phyloP scores from a whole-genome alignment of 2,797 vertebrate genomes.

The Adelosebastes latens region DNA sequence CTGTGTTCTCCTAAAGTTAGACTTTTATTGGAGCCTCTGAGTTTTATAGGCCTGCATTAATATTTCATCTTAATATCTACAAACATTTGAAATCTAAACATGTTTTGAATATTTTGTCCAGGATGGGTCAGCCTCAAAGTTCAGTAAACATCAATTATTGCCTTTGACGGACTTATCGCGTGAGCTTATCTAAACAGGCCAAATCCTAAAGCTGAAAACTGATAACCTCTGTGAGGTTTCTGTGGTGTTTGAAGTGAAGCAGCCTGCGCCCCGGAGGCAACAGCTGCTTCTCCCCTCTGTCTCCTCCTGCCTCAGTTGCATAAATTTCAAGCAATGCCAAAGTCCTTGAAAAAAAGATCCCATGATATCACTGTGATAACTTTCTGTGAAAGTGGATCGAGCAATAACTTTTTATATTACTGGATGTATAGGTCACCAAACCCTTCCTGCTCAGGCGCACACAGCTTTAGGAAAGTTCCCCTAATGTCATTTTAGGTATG shows the following conservation, averaged over 20 bases:
- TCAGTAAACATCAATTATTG: neutral
- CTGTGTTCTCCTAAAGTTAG: neutral
- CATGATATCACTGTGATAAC: neutral
- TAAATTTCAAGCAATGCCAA: neutral
- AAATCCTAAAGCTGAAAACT: constrained; percentile 34
- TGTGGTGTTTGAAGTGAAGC: constrained; percentile 46
- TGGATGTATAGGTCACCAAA: neutral
- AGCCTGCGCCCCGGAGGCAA: constrained; percentile 36
- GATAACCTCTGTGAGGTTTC: constrained; percentile 51
- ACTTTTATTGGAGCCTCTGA: constrained; percentile 4
- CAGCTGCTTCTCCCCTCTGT: constrained; percentile 65
- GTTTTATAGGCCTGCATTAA: neutral
- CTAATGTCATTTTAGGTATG: neutral
- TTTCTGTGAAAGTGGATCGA: neutral
- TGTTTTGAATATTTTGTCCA: neutral
- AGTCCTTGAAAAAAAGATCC: neutral
- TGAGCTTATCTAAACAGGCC: constrained; percentile 45
- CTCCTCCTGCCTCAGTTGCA: constrained; percentile 18
- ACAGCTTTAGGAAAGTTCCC: neutral
- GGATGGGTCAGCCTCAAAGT: neutral
- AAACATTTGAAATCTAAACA: neutral
- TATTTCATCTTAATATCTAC: neutral
- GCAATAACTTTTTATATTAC: neutral
- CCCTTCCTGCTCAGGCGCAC: neutral
- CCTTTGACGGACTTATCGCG: constrained; percentile 21